Conservation (phyloP, 2,797 vertebrate genomes). For the Acanthiza pusilla region DNA sequence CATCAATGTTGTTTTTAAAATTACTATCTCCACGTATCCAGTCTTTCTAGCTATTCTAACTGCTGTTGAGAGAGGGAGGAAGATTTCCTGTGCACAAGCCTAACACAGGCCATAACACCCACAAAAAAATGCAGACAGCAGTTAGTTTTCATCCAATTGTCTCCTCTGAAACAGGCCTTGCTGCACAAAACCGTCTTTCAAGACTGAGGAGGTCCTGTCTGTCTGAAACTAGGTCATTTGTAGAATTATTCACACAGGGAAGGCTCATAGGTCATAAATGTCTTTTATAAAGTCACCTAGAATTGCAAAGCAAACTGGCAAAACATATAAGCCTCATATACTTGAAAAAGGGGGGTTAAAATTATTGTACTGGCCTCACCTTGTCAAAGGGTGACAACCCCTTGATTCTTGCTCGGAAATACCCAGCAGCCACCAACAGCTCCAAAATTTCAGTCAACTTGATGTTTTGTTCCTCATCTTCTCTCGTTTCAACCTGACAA, state of each 20-base stretch:
- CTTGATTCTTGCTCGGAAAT: constrained; percentile 96
- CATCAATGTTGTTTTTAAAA: not conserved
- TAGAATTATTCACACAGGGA: not conserved
- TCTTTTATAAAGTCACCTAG: not conserved
- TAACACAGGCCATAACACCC: not conserved
- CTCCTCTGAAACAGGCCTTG: not conserved
- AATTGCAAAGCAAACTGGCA: not conserved
- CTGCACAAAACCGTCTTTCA: not conserved
- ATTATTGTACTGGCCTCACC: constrained; percentile 65
- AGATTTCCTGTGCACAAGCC: not conserved
- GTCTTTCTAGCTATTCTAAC: not conserved
- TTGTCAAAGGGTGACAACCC: constrained; percentile 96
- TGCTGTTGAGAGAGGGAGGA: not conserved
- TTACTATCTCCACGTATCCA: not conserved
- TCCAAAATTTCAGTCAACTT: constrained; percentile 94
- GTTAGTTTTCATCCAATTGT: not conserved
- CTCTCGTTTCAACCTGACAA: constrained; percentile 89
- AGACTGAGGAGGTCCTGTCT: not conserved
- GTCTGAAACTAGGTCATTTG: not conserved
- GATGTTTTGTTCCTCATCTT: constrained; percentile 94
- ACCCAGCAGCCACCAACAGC: constrained; percentile 93
- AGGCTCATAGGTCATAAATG: not conserved
- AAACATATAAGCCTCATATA: not conserved
- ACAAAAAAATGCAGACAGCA: not conserved
- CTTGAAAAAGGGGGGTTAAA: not conserved